Percentiles rank a stretch among this genome's conserved stretches.
These are phyloP conservation scores for Sciurus vulgaris DNA, from an alignment of 2,797 vertebrate species.

Conservation along the genomic window DNA sequence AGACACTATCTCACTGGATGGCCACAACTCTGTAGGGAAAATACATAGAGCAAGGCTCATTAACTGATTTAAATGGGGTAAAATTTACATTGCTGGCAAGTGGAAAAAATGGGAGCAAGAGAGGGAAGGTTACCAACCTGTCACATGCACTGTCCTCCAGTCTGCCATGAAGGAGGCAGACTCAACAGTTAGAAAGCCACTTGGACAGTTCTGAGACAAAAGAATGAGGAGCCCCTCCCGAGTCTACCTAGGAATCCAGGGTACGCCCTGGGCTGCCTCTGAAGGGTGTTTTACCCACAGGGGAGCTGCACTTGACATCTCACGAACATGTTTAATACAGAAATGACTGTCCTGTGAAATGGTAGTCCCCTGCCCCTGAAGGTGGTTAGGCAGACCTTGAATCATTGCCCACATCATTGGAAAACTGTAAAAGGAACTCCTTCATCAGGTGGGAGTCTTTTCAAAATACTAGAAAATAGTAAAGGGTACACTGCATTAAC, in stretches of 20 bases:
- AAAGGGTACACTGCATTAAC: background rate
- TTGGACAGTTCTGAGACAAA: background rate
- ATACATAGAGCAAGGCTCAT: background rate
- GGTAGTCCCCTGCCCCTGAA: background rate
- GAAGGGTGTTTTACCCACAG: background rate
- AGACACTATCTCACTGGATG: background rate
- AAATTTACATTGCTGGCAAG: background rate
- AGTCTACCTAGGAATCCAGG: background rate
- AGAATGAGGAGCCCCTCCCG: background rate
- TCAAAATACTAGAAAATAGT: conserved; percentile 15
- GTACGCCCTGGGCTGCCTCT: background rate
- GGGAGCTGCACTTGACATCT: background rate
- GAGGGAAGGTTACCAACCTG: background rate
- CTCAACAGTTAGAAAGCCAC: background rate
- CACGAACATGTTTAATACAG: background rate
- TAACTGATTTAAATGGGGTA: conserved; percentile 38
- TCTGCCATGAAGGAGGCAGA: background rate
- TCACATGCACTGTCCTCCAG: background rate
- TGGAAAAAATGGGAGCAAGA: background rate
- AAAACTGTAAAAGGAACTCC: background rate
- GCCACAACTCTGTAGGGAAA: conserved; percentile 14
- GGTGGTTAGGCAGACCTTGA: background rate
- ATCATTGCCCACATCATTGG: background rate
- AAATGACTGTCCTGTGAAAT: background rate
- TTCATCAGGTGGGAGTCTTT: background rate